Conservation (phyloP, 2,888 invertebrate species). For the Spisula subtruncata region DNA sequence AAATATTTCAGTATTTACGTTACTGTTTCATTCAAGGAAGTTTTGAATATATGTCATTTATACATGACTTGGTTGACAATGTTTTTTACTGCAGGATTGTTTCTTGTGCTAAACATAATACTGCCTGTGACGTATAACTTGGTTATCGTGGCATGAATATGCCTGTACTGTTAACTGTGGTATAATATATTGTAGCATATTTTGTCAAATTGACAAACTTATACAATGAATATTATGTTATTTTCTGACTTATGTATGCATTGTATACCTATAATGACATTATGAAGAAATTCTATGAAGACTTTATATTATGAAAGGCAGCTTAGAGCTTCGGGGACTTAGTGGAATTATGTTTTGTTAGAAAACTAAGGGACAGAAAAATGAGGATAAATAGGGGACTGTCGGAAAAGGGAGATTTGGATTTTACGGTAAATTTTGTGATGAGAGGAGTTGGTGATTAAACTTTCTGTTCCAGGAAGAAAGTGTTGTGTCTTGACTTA, state of each 20-base stretch:
- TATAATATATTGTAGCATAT: background rate
- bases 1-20: background rate
- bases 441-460: background rate
- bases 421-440: background rate
- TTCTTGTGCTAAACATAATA: background rate
- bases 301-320: conserved; percentile 6
- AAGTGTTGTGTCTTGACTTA: background rate
- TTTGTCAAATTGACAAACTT: conserved; percentile 28
- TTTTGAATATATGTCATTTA: background rate
- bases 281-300: conserved; percentile 20
- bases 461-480: conserved; percentile 1
- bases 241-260: background rate
- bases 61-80: background rate
- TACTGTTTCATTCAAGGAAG: background rate
- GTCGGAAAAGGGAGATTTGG: too few species aligned
- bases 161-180: background rate
- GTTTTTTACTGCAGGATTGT: background rate
- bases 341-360: background rate
- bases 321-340: conserved; percentile 9
- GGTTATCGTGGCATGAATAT: background rate
- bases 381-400: too few species aligned
- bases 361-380: background rate
- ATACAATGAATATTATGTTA: conserved; percentile 14
- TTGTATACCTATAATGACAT: conserved; percentile 1
- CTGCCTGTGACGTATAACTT: conserved; percentile 1